phyloP scores from a whole-genome alignment of 2,113 vertebrate species.

The Macquaria ambigua region DNA sequence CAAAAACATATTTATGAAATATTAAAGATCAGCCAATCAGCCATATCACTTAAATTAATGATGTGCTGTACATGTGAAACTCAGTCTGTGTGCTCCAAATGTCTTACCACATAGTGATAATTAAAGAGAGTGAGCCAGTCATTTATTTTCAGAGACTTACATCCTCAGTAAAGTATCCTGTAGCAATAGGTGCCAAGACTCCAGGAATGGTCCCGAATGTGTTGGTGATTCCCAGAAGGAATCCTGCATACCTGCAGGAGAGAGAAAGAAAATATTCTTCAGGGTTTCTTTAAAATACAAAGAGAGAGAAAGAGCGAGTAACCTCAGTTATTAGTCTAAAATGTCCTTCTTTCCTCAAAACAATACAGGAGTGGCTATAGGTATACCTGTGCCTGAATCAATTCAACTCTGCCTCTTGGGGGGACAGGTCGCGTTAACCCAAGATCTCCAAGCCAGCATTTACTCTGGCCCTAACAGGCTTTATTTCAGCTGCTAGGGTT shows the following conservation, averaged over 20 bases:
- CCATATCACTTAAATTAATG: too few relatives aligned
- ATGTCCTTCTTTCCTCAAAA: background rate
- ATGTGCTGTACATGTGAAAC: too few relatives aligned
- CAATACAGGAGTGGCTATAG: too few relatives aligned
- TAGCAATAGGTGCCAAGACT: conserved; percentile 78
- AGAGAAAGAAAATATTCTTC: background rate
- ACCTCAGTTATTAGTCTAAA: background rate
- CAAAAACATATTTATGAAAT: too few relatives aligned
- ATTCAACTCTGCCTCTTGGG: too few relatives aligned
- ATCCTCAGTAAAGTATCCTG: conserved; percentile 82
- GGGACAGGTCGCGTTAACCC: background rate
- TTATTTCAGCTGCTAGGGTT: background rate
- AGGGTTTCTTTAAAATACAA: background rate
- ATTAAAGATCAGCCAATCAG: background rate
- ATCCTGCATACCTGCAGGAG: conserved; percentile 76
- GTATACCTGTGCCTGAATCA: too few relatives aligned
- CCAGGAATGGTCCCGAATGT: conserved; percentile 84
- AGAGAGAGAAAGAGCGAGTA: background rate
- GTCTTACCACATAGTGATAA: too few relatives aligned
- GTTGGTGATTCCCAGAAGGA: conserved; percentile 87
- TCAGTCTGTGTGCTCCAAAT: too few relatives aligned
- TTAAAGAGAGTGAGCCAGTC: too few relatives aligned
- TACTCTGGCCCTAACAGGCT: background rate
- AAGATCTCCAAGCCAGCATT: background rate
- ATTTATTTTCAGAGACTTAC: conserved; percentile 60